A percentile compares a stretch with the other conserved stretches of the same genome.
Conservation (phyloP, 2,113 vertebrate genomes). For the Donacobius atricapilla region DNA sequence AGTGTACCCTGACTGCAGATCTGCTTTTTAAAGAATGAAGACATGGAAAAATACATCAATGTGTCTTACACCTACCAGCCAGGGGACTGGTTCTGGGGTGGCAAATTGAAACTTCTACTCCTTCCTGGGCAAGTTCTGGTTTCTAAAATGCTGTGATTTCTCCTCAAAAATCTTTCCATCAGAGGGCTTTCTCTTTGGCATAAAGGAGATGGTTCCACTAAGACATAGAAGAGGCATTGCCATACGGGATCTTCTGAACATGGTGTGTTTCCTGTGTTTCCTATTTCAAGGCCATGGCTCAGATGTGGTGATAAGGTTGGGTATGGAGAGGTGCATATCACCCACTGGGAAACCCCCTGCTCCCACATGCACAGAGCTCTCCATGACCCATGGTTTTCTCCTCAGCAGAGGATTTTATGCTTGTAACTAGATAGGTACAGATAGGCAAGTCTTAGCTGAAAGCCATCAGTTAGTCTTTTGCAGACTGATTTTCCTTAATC, state of each 20-base stretch:
- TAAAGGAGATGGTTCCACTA: neutral
- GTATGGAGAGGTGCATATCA: neutral
- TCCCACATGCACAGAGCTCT: neutral
- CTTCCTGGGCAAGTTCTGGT: neutral
- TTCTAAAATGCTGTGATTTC: neutral
- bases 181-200: neutral
- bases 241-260: neutral
- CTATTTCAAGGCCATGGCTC: neutral
- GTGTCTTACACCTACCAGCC: neutral
- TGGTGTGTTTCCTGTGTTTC: neutral
- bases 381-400: neutral
- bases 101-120: neutral
- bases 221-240: neutral
- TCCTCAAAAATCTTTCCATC: neutral
- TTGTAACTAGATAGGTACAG: neutral
- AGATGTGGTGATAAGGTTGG: neutral
- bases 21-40: neutral
- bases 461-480: neutral
- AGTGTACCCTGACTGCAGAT: fast-evolving
- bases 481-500: neutral
- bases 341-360: neutral
- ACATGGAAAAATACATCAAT: neutral
- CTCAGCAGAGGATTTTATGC: neutral
- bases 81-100: neutral
- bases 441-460: neutral